Conservation (phyloP, 2,888 invertebrate genomes). For the Abrostola tripartita region DNA sequence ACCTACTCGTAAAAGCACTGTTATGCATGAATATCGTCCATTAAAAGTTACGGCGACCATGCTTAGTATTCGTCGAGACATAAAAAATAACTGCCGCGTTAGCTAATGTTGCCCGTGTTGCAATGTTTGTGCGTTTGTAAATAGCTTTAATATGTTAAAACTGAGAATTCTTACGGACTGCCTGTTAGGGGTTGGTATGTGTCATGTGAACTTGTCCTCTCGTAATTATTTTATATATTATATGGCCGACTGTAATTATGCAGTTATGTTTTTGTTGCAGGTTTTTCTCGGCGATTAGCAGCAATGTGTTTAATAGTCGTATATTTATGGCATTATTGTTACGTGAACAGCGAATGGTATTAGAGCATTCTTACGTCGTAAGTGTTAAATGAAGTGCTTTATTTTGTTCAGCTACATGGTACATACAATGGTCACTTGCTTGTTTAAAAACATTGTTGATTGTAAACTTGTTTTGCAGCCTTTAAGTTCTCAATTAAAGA, state of each 20-base stretch:
- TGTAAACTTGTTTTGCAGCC: too few species aligned
- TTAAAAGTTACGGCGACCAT: slow-evolving; percentile 68
- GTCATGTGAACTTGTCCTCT: slow-evolving; percentile 28
- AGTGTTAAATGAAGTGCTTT: slow-evolving; percentile 10
- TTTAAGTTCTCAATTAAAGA: too few species aligned
- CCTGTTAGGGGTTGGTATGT: slow-evolving; percentile 15
- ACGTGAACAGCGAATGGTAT: slow-evolving; percentile 4
- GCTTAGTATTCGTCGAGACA: slow-evolving; percentile 63
- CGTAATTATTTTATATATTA: slow-evolving; percentile 32
- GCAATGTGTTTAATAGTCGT: neutral
- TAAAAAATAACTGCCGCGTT: slow-evolving; percentile 67
- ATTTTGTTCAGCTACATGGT: slow-evolving; percentile 5
- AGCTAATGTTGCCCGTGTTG: slow-evolving; percentile 52
- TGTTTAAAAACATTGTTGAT: too few species aligned
- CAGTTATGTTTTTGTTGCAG: slow-evolving; percentile 2
- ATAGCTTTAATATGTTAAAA: slow-evolving; percentile 46
- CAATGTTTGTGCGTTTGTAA: slow-evolving; percentile 51
- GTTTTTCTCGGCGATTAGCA: neutral
- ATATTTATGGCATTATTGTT: slow-evolving; percentile 6
- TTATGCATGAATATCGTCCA: slow-evolving; percentile 65
- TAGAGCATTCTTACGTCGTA: slow-evolving; percentile 13
- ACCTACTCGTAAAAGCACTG: slow-evolving; percentile 60
- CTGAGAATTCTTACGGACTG: slow-evolving; percentile 23
- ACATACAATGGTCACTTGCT: too few species aligned
- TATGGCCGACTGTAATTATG: slow-evolving; percentile 24